A percentile compares a stretch with the other conserved stretches of the same genome.
Evolutionary conservation across 2,113 vertebrate species (phyloP).

Genomic region (Chlamydotis undulata): DNA sequence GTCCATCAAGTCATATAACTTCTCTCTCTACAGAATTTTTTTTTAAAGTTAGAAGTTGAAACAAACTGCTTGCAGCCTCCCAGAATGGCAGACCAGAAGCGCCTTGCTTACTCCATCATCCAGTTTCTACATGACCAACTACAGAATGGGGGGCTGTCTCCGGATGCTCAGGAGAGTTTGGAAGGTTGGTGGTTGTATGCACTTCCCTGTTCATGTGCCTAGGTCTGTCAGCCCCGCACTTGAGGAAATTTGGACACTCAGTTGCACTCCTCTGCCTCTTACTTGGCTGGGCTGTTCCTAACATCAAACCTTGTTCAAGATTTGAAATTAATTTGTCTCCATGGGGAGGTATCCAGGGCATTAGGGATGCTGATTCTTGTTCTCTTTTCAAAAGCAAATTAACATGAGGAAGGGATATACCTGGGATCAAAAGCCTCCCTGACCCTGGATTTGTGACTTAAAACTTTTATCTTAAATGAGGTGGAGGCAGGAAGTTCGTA

Average conservation of each 20-base stretch:
- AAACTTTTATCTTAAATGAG: not conserved
- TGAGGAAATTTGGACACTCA: fast-evolving
- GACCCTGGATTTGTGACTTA: not conserved
- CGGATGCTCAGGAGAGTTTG: constrained; percentile 93
- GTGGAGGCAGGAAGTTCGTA: fast-evolving
- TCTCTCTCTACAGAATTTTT: not conserved
- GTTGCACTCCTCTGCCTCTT: not conserved
- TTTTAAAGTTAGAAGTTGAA: not conserved
- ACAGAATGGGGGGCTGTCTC: constrained; percentile 80
- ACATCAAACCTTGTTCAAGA: too few species aligned
- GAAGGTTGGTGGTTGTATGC: constrained; percentile 79
- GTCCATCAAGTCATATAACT: fast-evolving
- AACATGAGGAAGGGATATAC: not conserved
- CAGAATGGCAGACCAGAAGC: constrained; percentile 90
- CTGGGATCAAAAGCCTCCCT: not conserved
- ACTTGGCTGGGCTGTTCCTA: not conserved
- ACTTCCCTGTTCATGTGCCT: fast-evolving
- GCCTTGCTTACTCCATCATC: constrained; percentile 92
- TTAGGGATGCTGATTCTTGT: not conserved
- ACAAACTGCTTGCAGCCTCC: not conserved
- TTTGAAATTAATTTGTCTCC: fast-evolving
- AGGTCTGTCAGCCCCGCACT: fast-evolving
- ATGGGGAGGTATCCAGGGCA: not conserved
- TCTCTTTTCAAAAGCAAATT: not conserved
- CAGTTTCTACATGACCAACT: constrained; percentile 92